Evolutionary conservation across 2,888 invertebrate species (phyloP).

Genomic region (Parasteatoda lunata): DNA sequence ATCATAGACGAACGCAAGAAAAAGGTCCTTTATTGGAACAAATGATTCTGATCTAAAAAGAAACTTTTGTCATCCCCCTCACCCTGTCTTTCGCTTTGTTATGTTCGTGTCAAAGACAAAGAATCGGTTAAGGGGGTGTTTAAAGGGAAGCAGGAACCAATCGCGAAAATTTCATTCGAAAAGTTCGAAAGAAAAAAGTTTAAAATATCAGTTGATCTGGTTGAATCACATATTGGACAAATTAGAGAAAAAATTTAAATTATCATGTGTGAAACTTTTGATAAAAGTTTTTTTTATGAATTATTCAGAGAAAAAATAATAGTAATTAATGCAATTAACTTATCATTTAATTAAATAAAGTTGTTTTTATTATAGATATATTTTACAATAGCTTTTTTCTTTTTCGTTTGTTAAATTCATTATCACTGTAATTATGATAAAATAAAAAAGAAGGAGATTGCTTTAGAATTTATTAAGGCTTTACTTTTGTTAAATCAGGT

Average conservation of each 20-base stretch:
- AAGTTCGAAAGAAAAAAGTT: slow-evolving; percentile 12
- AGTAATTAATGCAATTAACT: background rate
- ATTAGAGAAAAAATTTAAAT: slow-evolving; percentile 12
- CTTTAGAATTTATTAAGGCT: no score
- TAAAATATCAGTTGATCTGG: background rate
- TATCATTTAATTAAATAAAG: background rate
- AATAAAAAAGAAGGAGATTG: no score
- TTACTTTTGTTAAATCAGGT: no score
- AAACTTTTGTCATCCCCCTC: slow-evolving; percentile 16
- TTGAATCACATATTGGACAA: slow-evolving; percentile 18
- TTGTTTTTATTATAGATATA: background rate
- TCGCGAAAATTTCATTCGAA: slow-evolving; percentile 23
- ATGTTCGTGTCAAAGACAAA: slow-evolving; percentile 34
- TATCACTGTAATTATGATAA: no score
- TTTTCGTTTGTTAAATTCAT: no score
- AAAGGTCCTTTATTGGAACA: slow-evolving; percentile 68
- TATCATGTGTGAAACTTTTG: background rate
- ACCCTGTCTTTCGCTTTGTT: slow-evolving; percentile 23
- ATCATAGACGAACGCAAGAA: slow-evolving; percentile 46
- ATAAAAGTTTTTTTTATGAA: background rate
- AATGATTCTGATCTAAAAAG: slow-evolving; percentile 55
- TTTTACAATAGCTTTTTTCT: no score
- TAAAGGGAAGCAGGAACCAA: slow-evolving; percentile 34
- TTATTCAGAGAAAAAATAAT: background rate
- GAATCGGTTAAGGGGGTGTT: slow-evolving; percentile 1